Base-by-base conservation (phyloP, 2,797 vertebrate genomes). In the Glossophaga mutica region DNA sequence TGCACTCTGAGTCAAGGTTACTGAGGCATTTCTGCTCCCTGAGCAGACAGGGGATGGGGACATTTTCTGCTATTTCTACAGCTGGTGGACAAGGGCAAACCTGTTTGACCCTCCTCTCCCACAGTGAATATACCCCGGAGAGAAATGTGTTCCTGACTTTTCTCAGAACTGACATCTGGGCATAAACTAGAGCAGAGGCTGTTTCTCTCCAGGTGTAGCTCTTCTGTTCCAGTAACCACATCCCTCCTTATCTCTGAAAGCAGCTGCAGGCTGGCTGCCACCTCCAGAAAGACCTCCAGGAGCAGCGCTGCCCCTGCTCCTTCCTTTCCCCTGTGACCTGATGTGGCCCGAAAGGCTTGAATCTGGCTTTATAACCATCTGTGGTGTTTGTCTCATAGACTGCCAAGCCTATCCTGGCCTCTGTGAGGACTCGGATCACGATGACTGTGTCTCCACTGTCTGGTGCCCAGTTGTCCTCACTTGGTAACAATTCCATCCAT, bases 91-190 rank as follows among this genome's bases (percentile, higher is more conserved):
- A 85, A 97, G 96, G 95, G 59, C 91, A 90, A 94, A 88, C 9
- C 82, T 48, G 39, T 94, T 73, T 52, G 76, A 50, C 52, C 90
- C 79, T 48, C 93, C 79, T 85, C 97, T 93, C 87, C 73, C 62
- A 10, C 95, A 46, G 83, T 32, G 90, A 91, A 95, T 39, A 95
- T 44, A 82, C 94, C 95, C 91, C 70, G 91, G 62, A 90, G 90
- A 96, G 78, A 93, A 94, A 88, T n/a, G 16, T 90, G 88, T 96
- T 98, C 94, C 79, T 95, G 90, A 21, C 87, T 96, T 84, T 86
- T 59, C 55, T 93, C 46, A 57, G 92, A 84, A 79, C 71, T 91
- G 84, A 65, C 0, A 0, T 42, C 93, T 62, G 71, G 74, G 65
- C 89, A 77, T 70, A 55, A 83, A 76, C 24, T 21, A 52, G 73